Evolutionary conservation across 2,797 vertebrate genomes (phyloP), one percentile per base, ranked within the genome.

Genomic region (Cetoscarus ocellatus): DNA sequence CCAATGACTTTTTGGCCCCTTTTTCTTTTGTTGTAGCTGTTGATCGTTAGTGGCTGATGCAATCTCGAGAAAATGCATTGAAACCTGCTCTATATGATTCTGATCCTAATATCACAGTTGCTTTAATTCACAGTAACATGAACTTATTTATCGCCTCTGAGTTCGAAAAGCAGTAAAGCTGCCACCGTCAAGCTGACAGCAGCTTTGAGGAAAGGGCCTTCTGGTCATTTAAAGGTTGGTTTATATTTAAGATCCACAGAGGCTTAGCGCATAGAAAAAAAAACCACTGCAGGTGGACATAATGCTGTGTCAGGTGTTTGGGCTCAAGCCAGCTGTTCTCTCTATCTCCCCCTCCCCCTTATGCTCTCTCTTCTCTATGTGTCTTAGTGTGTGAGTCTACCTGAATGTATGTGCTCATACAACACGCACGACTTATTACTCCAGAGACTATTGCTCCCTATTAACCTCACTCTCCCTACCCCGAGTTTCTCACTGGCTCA

Each of bases 301-400:
- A 85, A 79, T 60, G 87, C 89, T 86, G 79, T 73, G 88, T 91
- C 88, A 91, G 90, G 52, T 35, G 14, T 80, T 82, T 90, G 83
- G 80, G 56, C 62, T 61, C 0, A 0, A 61, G 87, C 90, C 90
- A 92, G 86, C 76, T 86, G 82, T 66, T 83, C 73, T 72, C 56
- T 75, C 73, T 56, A 67, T 52, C 72, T 35, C 38, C 44, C 7
- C 42, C 35, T 71, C 52, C 19, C 19, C 63, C 44, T 35, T 53
- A 43, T 53, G 6, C 27, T 66, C 71, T 71, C 38, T 39, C 6
- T 39, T 39, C 38, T 39, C 38, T 39, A 9, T 48, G 15, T 43
- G 39, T 73, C 59, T 72, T 48, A 48, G 58, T 75, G 40, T 53
- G 17, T 56, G 58, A 47, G 57, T 18, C 38, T 19, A 59, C 56